These are phyloP conservation scores for Fregetta grallaria DNA, from an alignment of 2,113 vertebrate genomes.

Conservation along the genomic window DNA sequence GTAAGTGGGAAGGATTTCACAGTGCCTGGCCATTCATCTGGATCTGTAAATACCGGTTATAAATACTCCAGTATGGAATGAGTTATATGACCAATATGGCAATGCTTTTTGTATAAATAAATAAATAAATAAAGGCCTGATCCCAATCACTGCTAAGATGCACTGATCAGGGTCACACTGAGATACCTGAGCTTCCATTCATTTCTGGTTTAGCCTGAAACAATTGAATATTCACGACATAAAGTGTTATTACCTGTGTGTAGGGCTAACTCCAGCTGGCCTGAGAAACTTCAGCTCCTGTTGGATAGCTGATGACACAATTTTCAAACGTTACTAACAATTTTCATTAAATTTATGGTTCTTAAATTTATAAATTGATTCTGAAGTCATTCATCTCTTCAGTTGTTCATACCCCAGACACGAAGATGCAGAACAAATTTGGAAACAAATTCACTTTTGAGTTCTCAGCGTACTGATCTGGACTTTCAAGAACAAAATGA, in stretches of 20 bases:
- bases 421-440: neutral
- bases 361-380: neutral
- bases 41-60: slow-evolving; percentile 7
- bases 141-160: neutral
- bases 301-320: neutral
- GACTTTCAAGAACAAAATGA: neutral
- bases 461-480: neutral
- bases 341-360: neutral
- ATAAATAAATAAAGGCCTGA: neutral
- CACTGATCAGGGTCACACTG: neutral
- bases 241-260: neutral
- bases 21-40: neutral
- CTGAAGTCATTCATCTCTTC: neutral
- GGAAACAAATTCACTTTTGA: neutral
- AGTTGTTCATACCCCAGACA: neutral
- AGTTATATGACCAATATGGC: neutral
- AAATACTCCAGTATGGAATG: neutral
- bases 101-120: neutral
- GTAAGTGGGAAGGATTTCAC: neutral
- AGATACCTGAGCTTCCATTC: neutral
- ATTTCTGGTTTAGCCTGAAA: neutral
- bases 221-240: neutral
- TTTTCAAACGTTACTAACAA: neutral
- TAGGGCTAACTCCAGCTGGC: neutral
- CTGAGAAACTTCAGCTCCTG: neutral